A percentile compares a stretch with the other conserved stretches of the same genome.
Evolutionary conservation across 2,797 vertebrate species (phyloP).

Genomic region (Limosa lapponica): DNA sequence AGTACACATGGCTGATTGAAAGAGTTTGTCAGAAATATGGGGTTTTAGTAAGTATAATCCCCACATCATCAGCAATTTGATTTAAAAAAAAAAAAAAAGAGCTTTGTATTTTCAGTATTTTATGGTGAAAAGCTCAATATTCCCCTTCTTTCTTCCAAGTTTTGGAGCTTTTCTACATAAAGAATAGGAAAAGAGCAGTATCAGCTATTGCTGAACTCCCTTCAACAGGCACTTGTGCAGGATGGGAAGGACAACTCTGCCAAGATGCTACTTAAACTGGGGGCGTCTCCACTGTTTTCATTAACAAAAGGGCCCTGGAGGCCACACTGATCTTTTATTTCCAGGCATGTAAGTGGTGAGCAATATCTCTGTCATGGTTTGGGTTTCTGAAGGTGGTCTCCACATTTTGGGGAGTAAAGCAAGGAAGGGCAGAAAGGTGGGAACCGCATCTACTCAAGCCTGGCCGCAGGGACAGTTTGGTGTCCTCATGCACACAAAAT

Average conservation of each 20-base stretch:
- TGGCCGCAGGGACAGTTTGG: background rate
- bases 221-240: background rate
- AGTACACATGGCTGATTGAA: background rate
- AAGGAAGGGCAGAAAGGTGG: background rate
- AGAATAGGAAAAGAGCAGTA: accelerated
- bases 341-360: background rate
- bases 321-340: background rate
- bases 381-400: background rate
- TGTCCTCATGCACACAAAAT: background rate
- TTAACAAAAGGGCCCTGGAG: background rate
- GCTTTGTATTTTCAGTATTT: background rate
- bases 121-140: background rate
- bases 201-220: background rate
- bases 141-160: background rate
- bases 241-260: accelerated
- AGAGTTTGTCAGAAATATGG: background rate
- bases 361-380: background rate
- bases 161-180: background rate
- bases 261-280: background rate
- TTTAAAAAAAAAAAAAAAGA: background rate
- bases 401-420: background rate
- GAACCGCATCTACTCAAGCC: background rate
- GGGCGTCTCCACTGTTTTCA: background rate
- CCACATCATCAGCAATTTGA: background rate
- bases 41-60: background rate